Base-by-base conservation (phyloP, 2,888 invertebrate species). In the Scaptomyza cyrtandrae region DNA sequence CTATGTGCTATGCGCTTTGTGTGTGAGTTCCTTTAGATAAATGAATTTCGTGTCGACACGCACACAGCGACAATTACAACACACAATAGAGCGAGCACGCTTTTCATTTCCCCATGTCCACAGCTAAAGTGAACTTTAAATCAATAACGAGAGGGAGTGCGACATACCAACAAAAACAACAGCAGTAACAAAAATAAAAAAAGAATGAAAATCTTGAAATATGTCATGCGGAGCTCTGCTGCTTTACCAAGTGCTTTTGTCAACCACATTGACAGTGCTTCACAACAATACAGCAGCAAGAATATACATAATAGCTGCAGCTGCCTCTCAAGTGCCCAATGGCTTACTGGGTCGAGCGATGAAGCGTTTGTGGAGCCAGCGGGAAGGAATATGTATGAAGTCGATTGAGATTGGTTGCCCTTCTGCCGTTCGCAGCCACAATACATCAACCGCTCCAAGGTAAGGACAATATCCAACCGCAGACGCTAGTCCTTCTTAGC, bases 221-320 rank as follows among this genome's bases (percentile, higher is more conserved):
- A 73, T 75, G 86, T 70, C 73, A 67, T 55, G 50, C 54, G 49
- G 41, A 54, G 58, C 56, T 69, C 66, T 37, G 61, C 39, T 61
- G 66, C 33, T 58, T 50, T 66, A 63, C 69, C 83, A 66, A 88
- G 83, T 87, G 83, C 83, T 88, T 86, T 88, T 84, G 83, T 79
- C 88, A 78, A 77, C 67, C 80, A 75, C 88, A 86, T 78, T 86
- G 86, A 80, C 83, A 88, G 86, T 74, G 66, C 80, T 68, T 68
- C 66, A 80, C 64, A 59, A 62, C 71, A 74, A 56, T 64, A 64
- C 66, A 59, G 35, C 52, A 52, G 52, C 56, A 43, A 29, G 57
- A 69, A 64, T 49, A 56, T 27, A 43, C 57, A 73, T 49, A 60
- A 70, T 57, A 64, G 72, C 62, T 74, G 64, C 75, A 78, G 71